These are phyloP conservation scores for Oreochromis niloticus DNA, from an alignment of 2,113 vertebrate species.

Conservation along the genomic window DNA sequence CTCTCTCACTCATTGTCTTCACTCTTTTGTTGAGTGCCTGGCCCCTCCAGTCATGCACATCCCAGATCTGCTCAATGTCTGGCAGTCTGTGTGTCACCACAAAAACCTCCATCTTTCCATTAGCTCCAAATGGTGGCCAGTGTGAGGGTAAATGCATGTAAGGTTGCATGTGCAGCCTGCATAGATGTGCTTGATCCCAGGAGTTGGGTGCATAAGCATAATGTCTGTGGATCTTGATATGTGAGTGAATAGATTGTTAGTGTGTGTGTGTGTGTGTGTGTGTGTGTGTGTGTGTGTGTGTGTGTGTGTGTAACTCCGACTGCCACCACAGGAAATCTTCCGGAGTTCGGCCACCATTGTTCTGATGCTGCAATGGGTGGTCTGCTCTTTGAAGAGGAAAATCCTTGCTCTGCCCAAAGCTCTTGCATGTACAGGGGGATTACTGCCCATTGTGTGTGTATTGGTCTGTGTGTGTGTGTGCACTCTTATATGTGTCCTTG, in stretches of 20 bases:
- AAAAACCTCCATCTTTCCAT: not conserved
- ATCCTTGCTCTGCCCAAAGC: conserved; percentile 52
- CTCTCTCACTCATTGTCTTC: not conserved
- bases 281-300: not conserved
- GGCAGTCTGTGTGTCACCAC: not conserved
- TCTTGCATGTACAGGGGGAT: conserved; percentile 47
- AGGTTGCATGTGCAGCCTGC: not conserved
- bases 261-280: not conserved
- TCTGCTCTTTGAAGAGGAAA: conserved; percentile 64
- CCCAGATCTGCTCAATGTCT: not conserved
- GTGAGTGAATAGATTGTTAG: not conserved
- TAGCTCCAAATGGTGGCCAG: not conserved
- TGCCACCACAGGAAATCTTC: conserved; percentile 33
- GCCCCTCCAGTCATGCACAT: not conserved
- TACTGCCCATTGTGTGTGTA: conserved; percentile 38
- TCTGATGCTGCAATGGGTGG: conserved; percentile 47
- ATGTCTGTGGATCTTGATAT: not conserved
- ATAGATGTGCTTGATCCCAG: not conserved
- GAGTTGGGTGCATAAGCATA: not conserved
- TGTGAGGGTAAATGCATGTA: not conserved
- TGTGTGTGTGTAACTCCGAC: not conserved
- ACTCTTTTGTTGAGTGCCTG: conserved; percentile 16
- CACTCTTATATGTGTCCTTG: not conserved
- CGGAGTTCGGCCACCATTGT: conserved; percentile 42
- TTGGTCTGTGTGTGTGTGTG: not conserved